phyloP scores from a whole-genome alignment of 2,113 vertebrate genomes.

The Urocitellus parryii region DNA sequence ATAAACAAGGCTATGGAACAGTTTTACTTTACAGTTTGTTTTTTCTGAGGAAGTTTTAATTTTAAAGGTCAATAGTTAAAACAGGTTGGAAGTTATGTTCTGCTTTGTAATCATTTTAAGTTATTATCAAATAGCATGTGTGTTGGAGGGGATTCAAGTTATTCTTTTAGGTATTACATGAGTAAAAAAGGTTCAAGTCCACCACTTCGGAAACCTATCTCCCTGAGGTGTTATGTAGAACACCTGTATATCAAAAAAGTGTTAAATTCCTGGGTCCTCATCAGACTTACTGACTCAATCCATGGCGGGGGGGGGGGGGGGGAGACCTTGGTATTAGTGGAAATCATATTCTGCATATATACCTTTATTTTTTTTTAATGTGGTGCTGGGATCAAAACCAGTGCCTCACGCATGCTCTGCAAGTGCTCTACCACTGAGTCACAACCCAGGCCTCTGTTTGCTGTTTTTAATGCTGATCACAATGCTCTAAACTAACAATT shows the following conservation, averaged over 20 bases:
- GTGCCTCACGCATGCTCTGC: no score
- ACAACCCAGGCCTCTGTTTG: background rate
- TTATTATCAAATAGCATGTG: background rate
- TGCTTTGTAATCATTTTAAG: background rate
- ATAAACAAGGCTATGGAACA: background rate
- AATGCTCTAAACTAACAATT: background rate
- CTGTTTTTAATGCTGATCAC: background rate
- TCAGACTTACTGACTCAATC: background rate
- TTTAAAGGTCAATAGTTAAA: background rate
- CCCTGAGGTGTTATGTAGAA: background rate
- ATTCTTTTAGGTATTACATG: background rate
- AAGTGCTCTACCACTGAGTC: no score
- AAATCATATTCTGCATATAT: background rate
- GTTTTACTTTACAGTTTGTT: background rate
- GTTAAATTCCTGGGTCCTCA: background rate
- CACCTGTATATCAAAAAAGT: background rate
- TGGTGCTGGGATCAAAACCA: no score
- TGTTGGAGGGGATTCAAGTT: background rate
- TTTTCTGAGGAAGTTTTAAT: background rate
- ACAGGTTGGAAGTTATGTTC: background rate
- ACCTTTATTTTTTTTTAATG: no score
- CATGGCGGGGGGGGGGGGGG: background rate
- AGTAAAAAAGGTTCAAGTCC: background rate
- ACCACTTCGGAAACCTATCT: background rate
- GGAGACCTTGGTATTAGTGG: background rate